phyloP scores from a whole-genome alignment of 2,113 vertebrate species.

The Tyrannus savana region DNA sequence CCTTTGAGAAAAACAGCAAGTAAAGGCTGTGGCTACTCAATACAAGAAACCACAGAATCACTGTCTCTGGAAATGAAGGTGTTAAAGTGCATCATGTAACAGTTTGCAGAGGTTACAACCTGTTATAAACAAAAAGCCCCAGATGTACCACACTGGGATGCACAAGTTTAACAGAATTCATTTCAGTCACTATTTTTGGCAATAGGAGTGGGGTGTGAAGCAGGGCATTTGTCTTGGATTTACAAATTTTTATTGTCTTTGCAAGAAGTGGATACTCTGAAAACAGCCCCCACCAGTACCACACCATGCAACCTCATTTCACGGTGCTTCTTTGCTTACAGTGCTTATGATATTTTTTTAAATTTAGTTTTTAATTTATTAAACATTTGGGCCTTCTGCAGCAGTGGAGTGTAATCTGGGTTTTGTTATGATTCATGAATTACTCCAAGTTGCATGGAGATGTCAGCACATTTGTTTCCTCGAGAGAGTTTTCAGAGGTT shows the following conservation, averaged over 20 bases:
- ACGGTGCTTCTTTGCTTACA: background rate
- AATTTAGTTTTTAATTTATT: background rate
- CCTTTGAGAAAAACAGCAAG: background rate
- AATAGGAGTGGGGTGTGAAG: fast-evolving
- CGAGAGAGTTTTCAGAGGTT: background rate
- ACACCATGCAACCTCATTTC: background rate
- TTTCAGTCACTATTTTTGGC: background rate
- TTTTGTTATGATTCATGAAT: background rate
- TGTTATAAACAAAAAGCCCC: background rate
- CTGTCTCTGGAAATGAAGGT: background rate
- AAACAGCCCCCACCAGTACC: background rate
- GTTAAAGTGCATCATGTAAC: background rate
- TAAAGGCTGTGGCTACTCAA: background rate
- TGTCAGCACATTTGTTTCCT: background rate
- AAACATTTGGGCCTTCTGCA: background rate
- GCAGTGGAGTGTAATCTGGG: background rate
- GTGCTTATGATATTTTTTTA: background rate
- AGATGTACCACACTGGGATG: too few species aligned
- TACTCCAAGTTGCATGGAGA: background rate
- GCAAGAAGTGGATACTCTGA: background rate
- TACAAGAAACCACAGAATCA: background rate
- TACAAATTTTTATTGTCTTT: background rate
- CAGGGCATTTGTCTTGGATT: background rate
- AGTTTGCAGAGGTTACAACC: background rate
- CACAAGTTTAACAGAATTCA: too few species aligned